Conservation (phyloP, 2,888 invertebrate species). For the Celastrina argiolus region DNA sequence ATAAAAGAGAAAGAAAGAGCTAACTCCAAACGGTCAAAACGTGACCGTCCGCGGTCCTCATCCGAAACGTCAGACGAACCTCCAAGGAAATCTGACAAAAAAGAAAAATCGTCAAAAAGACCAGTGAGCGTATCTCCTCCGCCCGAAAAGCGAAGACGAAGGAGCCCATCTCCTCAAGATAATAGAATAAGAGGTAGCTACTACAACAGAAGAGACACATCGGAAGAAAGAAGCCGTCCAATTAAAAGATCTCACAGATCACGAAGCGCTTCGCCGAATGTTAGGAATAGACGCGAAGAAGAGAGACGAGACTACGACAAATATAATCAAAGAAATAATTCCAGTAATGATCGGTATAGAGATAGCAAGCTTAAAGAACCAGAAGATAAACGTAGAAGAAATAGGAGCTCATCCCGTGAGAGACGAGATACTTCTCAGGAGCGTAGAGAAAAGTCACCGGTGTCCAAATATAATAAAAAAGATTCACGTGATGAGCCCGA, state of each 20-base stretch:
- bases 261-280: conserved; percentile 44
- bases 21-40: conserved; percentile 47
- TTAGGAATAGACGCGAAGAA: conserved; percentile 42
- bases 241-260: conserved; percentile 41
- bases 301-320: conserved; percentile 43
- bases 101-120: conserved; percentile 45
- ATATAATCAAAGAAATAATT: conserved; percentile 43
- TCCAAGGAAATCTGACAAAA: conserved; percentile 43
- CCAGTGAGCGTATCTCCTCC: conserved; percentile 53
- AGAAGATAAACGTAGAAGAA: conserved; percentile 42
- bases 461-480: conserved; percentile 7
- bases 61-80: conserved; percentile 52
- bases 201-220: conserved; percentile 42
- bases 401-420: conserved; percentile 48
- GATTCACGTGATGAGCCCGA: conserved; percentile 38
- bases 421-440: conserved; percentile 51
- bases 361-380: conserved; percentile 29
- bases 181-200: conserved; percentile 45
- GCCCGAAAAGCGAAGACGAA: conserved; percentile 56
- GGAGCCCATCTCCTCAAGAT: conserved; percentile 50
- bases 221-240: conserved; percentile 33
- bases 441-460: conserved; percentile 18
- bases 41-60: conserved; percentile 46
- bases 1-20: no score
- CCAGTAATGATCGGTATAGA: conserved; percentile 31